Evolutionary conservation across 2,113 vertebrate species (phyloP), one percentile per base, ranked within the genome.

Genomic region (Motacilla tschutschensis): DNA sequence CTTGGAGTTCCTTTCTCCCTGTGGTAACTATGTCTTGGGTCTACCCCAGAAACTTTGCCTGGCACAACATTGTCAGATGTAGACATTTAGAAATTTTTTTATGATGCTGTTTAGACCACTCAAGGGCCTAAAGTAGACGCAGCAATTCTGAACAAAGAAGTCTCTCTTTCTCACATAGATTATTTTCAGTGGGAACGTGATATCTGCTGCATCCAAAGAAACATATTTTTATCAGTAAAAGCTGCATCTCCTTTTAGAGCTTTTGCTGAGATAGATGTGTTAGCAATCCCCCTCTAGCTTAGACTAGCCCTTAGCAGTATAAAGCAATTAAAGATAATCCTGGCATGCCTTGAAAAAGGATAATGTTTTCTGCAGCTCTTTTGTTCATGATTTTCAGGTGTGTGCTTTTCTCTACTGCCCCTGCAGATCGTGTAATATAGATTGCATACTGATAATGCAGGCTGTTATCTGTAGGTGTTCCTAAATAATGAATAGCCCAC

Each of bases 271-370:
- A 87, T n/a, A 57, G 25, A 57, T 47, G 54, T 79, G n/a, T 57
- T 59, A 84, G 71, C 59, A 84, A 79, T 73, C 19, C 44, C 31
- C 75, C 72, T 83, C 51, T 55, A 69, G 28, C 72, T 91, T 83
- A 87, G 40, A 60, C 59, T 63, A 79, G 64, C 67, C 79, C 31
- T 53, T 79, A 90, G 64, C 64, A 87, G 33, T 62, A 82, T 41
- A 87, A 90, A 77, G 64, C 72, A 92, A 92, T 91, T 93, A 94
- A 89, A 93, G 85, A 67, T 85, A 90, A 89, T 87, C 44, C 65
- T 67, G 31, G 20, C 53, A 64, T 71, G 44, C 22, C 69, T 91
- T 85, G 60, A 83, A 94, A 91, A 94, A 83, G 29, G 51, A 70
- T 88, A 79, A 58, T 77, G 44, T 80, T 93, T 93, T 90, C 73